phyloP scores from a whole-genome alignment of 2,888 invertebrate species.

The Tipula unca region DNA sequence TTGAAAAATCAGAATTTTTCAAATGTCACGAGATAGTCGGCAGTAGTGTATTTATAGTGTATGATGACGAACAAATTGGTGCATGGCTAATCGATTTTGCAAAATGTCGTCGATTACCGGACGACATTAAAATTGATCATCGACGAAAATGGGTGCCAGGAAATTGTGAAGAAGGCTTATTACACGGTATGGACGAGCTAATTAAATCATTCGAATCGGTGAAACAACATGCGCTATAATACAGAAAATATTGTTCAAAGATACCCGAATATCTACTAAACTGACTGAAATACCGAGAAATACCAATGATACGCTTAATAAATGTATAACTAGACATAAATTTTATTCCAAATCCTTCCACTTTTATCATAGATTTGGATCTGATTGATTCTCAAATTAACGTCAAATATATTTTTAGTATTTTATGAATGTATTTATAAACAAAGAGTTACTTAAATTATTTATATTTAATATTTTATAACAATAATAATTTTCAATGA shows the following conservation, averaged over 20 bases:
- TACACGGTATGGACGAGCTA: constrained; percentile 86
- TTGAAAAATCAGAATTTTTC: constrained; percentile 80
- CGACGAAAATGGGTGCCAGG: constrained; percentile 78
- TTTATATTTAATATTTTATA: neutral
- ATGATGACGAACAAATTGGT: constrained; percentile 79
- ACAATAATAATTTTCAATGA: neutral
- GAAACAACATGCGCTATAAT: constrained; percentile 26
- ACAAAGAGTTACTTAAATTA: neutral
- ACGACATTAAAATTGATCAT: constrained; percentile 64
- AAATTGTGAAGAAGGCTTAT: constrained; percentile 95
- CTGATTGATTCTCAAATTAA: neutral
- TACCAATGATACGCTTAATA: neutral
- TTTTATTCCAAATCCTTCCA: neutral
- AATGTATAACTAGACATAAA: neutral
- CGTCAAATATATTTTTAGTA: too few species aligned
- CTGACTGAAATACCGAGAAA: neutral
- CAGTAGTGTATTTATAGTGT: constrained; percentile 88
- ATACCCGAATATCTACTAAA: neutral
- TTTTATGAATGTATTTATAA: too few species aligned
- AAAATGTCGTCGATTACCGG: constrained; percentile 72
- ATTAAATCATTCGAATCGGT: constrained; percentile 57
- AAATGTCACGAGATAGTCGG: constrained; percentile 85
- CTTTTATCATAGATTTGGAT: neutral
- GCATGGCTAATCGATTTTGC: constrained; percentile 98
- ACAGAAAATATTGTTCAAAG: neutral